Percentiles rank a stretch among this genome's conserved stretches.
Evolutionary conservation across 2,797 vertebrate species (phyloP).

Genomic region (Ispidina picta): DNA sequence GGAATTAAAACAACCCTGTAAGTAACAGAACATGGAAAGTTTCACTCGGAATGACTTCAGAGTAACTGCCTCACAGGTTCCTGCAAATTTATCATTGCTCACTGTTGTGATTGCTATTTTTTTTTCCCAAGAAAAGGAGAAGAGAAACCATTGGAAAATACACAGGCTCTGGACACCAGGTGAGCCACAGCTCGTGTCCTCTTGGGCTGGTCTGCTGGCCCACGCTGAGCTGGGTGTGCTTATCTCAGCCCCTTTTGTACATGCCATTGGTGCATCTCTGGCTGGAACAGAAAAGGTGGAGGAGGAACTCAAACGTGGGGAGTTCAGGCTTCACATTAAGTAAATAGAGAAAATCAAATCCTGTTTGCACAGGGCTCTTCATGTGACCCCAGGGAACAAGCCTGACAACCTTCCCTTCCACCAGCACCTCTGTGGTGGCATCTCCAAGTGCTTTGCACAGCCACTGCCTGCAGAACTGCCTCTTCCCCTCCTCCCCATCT

Average conservation of each 20-base stretch:
- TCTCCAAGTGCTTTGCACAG: neutral
- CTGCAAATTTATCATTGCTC: neutral
- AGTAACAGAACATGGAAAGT: neutral
- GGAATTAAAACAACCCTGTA: neutral
- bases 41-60: neutral
- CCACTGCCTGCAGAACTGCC: neutral
- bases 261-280: slow-evolving; percentile 34
- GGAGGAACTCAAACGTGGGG: neutral
- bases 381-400: neutral
- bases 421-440: neutral
- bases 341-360: neutral
- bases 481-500: neutral
- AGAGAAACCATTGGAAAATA: neutral
- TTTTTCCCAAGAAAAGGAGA: neutral
- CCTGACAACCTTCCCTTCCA: neutral
- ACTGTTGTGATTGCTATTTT: neutral
- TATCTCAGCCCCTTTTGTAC: slow-evolving; percentile 57
- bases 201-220: neutral
- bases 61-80: neutral
- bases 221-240: neutral
- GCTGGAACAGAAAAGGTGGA: neutral
- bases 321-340: neutral
- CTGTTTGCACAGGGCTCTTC: neutral
- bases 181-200: neutral
- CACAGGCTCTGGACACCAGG: neutral